Evolutionary conservation across 2,888 invertebrate species (phyloP).

Genomic region (Amiota minor): DNA sequence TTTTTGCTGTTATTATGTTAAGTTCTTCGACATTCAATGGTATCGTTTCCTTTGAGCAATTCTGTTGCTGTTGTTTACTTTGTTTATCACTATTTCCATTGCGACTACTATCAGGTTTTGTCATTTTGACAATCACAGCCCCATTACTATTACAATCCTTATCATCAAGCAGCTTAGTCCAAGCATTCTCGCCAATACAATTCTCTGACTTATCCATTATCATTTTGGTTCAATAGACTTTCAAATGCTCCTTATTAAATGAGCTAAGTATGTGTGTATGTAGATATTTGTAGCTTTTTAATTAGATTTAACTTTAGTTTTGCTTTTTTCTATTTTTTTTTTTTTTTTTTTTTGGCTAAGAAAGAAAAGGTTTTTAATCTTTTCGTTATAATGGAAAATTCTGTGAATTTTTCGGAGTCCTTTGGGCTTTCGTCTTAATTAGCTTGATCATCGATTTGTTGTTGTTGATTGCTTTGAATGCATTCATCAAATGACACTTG

Average conservation of each 20-base stretch:
- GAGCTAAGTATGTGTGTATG: slow-evolving; percentile 83
- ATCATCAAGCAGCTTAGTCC: slow-evolving; percentile 72
- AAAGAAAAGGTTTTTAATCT: no score
- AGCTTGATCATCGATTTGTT: slow-evolving; percentile 23
- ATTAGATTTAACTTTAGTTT: neutral
- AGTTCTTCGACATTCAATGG: slow-evolving; percentile 60
- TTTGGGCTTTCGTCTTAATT: slow-evolving; percentile 42
- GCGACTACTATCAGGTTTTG: slow-evolving; percentile 46
- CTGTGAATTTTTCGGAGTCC: slow-evolving; percentile 47
- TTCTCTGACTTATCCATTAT: slow-evolving; percentile 71
- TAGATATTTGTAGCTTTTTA: slow-evolving; percentile 77
- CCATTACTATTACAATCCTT: slow-evolving; percentile 45
- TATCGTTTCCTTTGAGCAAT: slow-evolving; percentile 58
- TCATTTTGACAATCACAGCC: slow-evolving; percentile 64
- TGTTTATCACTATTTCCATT: slow-evolving; percentile 42
- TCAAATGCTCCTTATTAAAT: neutral
- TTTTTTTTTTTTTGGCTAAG: slow-evolving; percentile 26
- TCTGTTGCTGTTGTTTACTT: slow-evolving; percentile 36
- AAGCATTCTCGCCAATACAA: slow-evolving; percentile 67
- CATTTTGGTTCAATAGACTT: slow-evolving; percentile 52
- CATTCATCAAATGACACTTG: slow-evolving; percentile 10
- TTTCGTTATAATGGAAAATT: slow-evolving; percentile 62
- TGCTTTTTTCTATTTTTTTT: slow-evolving; percentile 1
- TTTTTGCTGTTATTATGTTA: slow-evolving; percentile 32
- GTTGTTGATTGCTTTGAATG: slow-evolving; percentile 11